Base-by-base conservation (phyloP, 1,140 invertebrate species). In the Homalodisca vitripennis region DNA sequence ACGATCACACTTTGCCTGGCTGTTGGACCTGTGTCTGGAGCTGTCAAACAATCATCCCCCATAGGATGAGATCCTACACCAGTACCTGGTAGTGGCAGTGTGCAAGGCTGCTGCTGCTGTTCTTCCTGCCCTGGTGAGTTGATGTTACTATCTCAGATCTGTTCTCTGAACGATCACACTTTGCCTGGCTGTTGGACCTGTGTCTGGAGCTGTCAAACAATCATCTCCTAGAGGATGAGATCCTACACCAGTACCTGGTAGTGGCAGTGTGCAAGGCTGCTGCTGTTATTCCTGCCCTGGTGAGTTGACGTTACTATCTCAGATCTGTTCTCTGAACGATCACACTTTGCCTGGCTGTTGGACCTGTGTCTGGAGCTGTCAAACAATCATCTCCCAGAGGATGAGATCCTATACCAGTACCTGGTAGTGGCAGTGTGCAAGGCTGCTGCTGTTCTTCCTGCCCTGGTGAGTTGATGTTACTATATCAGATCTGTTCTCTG, bases 291-390 rank as follows among this genome's bases (percentile, higher is more conserved):
- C 81, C 79, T 20, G 82, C 83, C 46, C 76, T 83, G 76, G 84
- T 86, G 78, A 70, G 76, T 75, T 64, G n/a, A n/a, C 68, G 57
- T 75, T 10, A 70, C 85, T 2, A 81, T 92, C 63, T 91, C 89
- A 0, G 90, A 92, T 74, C 75, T 92, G 47, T 92, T 91, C 76
- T 84, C 84, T 2, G 89, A 91, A 71, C 79, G 83, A 69, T 78
- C 81, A 1, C 90, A 92, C 75, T 92, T 86, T 77, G 82, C 85
- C 71, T 92, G 89, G 89, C 88, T 92, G 87, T 76, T 91, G 53
- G 84, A 89, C 66, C 83, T 82, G 0, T 86, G 88, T 73, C 73
- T 89, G 34, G 86, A 88, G 47, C 77, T 92, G 1, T 81, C 84
- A n/a, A 85, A 83, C 71, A 77, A 75, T 26, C 88, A 91, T 75